These are phyloP conservation scores for Agriopis leucophaearia DNA, from an alignment of 2,888 invertebrate species.

Conservation along the genomic window DNA sequence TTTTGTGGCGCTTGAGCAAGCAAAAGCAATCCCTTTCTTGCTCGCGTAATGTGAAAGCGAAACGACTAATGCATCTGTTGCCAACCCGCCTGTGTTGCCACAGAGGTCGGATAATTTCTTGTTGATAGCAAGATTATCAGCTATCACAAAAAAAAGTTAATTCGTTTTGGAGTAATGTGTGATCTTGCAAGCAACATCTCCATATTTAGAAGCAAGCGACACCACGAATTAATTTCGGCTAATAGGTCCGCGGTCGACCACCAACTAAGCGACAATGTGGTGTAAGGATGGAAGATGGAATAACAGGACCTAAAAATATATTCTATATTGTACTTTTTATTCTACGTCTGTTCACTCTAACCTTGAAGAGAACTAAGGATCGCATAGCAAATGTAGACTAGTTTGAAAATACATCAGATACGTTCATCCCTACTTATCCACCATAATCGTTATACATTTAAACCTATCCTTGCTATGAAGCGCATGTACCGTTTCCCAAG, in stretches of 20 bases:
- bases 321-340: too few species aligned
- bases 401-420: not conserved
- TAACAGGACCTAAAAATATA: too few species aligned
- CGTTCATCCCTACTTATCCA: not conserved
- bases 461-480: not conserved
- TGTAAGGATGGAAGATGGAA: too few species aligned
- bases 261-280: too few species aligned
- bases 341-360: too few species aligned
- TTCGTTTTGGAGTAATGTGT: not conserved
- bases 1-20: slow-evolving; percentile 14
- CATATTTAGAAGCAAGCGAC: not conserved
- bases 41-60: slow-evolving; percentile 26
- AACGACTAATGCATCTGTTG: slow-evolving; percentile 9
- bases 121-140: not conserved
- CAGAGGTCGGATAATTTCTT: not conserved
- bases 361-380: too few species aligned
- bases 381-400: too few species aligned
- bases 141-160: not conserved
- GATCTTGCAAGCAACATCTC: too few species aligned
- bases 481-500: slow-evolving; percentile 11
- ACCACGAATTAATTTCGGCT: too few species aligned
- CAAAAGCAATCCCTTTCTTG: slow-evolving; percentile 21
- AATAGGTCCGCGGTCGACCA: too few species aligned
- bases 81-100: not conserved
- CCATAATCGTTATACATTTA: not conserved